Base-by-base conservation (phyloP, 2,888 invertebrate genomes). In the Andrena minutula region DNA sequence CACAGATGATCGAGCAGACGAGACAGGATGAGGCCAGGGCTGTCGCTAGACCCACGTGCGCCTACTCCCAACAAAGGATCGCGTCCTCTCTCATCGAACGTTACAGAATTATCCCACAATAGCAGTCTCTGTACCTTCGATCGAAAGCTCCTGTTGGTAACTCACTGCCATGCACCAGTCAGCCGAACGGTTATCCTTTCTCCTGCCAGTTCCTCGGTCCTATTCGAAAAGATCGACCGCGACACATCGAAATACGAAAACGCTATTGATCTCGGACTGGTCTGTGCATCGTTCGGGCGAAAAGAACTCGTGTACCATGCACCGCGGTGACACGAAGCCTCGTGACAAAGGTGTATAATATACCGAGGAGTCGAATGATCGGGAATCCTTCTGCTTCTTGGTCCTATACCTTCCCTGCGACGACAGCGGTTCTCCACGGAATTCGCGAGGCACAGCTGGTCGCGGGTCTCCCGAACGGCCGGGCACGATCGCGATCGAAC, bases 401-500 rank as follows among this genome's bases (percentile, higher is more conserved):
- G 23, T 26, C 12, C 26, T 70, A 7, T 32, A 30, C 10, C 47
- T 20, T 26, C 58, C 23, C n/a, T 20, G 8, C n/a, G 12, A 28
- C 32, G 28, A 49, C 47, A 30, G 47, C 26, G 8, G 47, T 69
- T 64, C 41, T 41, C 23, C 60, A 53, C 60, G 2, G 2, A 60
- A 71, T 32, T 30, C 16, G 16, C 20, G 30, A 5, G 41, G 8
- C 60, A 60, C 75, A 41, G 51, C 30, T 61, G 75, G 20, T 63
- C 71, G 28, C 53, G 61, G 56, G 32, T 53, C 30, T 60, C 30
- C 49, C 30, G 23, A 51, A 30, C 30, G 41, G 58, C 16, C 61
- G 20, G 32, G 69, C 64, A 69, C 80, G 26, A 41, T 61, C 64
- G 16, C 79, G 61, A 61, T 65, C 49, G 23, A 68, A 41, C 8